Evolutionary conservation across 64 coral and sea anemone species (phyloP), one percentile per base, ranked within the genome.

Genomic region (Exaiptasia diaphana): DNA sequence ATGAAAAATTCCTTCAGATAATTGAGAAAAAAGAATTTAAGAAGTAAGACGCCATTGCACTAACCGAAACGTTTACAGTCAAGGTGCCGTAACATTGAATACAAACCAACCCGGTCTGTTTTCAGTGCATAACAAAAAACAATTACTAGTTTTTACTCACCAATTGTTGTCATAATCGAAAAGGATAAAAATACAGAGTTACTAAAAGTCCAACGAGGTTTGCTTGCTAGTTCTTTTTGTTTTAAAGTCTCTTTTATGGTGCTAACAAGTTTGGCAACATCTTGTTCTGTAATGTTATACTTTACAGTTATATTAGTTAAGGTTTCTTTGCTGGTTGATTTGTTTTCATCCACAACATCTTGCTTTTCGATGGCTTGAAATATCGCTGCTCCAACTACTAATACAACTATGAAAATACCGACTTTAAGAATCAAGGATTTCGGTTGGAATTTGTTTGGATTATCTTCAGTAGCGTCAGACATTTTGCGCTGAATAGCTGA

Each of bases 81-180:
- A n/a, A n/a, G n/a, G n/a, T n/a, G n/a, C n/a, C n/a, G n/a, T n/a
- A n/a, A n/a, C n/a, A n/a, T n/a, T n/a, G n/a, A n/a, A n/a, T n/a
- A n/a, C n/a, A n/a, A n/a, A n/a, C n/a, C n/a, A n/a, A n/a, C n/a
- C n/a, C n/a, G n/a, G n/a, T n/a, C n/a, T n/a, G n/a, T n/a, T n/a
- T n/a, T n/a, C n/a, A n/a, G n/a, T n/a, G n/a, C n/a, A n/a, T n/a
- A n/a, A n/a, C n/a, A n/a, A n/a, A n/a, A n/a, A n/a, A n/a, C n/a
- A n/a, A n/a, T n/a, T n/a, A n/a, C n/a, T n/a, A n/a, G n/a, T n/a
- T n/a, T n/a, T n/a, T n/a, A n/a, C n/a, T 65, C 38, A 97, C 93
- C 93, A 65, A 97, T 97, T 0, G 93, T 97, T 36, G 93, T 97
- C 77, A 97, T 97, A n/a, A 97, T 88, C 64, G 88, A 80, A 61